phyloP scores from a whole-genome alignment of 2,888 invertebrate species.

The Vandiemenella viatica region DNA sequence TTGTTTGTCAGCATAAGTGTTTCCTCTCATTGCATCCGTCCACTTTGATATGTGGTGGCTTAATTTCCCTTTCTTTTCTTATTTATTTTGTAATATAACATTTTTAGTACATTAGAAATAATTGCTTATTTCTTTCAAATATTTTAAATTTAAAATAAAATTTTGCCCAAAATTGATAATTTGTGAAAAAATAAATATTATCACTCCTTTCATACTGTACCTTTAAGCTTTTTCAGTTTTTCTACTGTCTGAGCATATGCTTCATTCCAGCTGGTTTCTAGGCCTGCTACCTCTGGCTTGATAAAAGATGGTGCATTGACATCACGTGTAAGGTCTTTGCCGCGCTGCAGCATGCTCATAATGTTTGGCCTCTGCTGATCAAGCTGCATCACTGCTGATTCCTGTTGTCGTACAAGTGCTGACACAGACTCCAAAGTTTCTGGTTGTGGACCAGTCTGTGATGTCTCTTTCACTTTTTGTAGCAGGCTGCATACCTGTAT shows the following conservation, averaged over 20 bases:
- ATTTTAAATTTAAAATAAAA: too few species aligned
- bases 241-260: conserved; percentile 73
- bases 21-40: too few species aligned
- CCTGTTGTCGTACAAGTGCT: conserved; percentile 65
- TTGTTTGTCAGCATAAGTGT: too few species aligned
- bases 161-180: too few species aligned
- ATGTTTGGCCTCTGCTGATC: conserved; percentile 73
- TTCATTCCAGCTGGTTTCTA: conserved; percentile 81
- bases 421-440: conserved; percentile 60
- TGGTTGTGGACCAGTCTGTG: conserved; percentile 41
- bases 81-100: too few species aligned
- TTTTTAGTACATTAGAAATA: too few species aligned
- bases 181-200: too few species aligned
- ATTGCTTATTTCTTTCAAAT: too few species aligned
- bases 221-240: conserved; percentile 62
- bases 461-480: conserved; percentile 50
- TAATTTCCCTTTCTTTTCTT: too few species aligned
- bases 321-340: conserved; percentile 76
- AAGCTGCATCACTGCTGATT: conserved; percentile 63
- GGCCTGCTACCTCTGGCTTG: conserved; percentile 60
- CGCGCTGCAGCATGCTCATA: conserved; percentile 80
- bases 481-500: conserved; percentile 36
- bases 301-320: conserved; percentile 77
- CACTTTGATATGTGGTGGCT: too few species aligned
- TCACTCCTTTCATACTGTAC: too few species aligned